Conservation (phyloP, 2,113 vertebrate genomes). For the Prionailurus viverrinus region DNA sequence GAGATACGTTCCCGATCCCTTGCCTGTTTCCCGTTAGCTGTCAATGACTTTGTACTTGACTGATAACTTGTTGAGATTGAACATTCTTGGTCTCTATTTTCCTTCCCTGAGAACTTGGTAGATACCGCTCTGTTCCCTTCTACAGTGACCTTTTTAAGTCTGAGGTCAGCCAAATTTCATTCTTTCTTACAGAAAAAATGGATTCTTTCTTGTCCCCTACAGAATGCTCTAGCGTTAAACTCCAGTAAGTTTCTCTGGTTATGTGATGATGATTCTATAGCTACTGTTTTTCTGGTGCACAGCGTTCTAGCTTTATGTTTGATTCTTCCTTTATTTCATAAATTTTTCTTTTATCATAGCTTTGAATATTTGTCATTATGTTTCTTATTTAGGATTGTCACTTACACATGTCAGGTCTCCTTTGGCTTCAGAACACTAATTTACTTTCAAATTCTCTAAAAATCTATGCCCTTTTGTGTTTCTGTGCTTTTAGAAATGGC, state of each 20-base stretch:
- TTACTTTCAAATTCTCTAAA: not conserved
- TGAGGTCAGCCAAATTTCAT: not conserved
- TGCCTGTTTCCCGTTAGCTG: not conserved
- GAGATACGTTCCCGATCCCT: not conserved
- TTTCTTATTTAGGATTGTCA: slow-evolving; percentile 3
- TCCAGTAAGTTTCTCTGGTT: not conserved
- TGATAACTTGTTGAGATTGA: not conserved
- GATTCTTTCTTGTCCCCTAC: not conserved
- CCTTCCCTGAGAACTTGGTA: not conserved
- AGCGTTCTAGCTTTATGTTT: not conserved
- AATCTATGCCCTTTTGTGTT: not conserved
- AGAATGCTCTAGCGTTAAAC: not conserved
- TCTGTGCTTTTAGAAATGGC: not conserved
- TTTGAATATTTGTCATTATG: slow-evolving; percentile 2
- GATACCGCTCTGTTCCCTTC: not conserved
- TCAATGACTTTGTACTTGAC: not conserved
- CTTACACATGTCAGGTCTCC: not conserved
- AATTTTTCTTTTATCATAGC: not conserved
- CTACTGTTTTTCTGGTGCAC: not conserved
- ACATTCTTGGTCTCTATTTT: slow-evolving; percentile 26
- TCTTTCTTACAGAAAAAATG: not conserved
- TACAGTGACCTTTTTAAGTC: not conserved
- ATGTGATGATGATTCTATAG: not conserved
- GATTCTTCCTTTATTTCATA: slow-evolving; percentile 38
- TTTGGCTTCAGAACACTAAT: not conserved